Conservation (phyloP, 2,888 invertebrate genomes). For the Choreutis nemorana region DNA sequence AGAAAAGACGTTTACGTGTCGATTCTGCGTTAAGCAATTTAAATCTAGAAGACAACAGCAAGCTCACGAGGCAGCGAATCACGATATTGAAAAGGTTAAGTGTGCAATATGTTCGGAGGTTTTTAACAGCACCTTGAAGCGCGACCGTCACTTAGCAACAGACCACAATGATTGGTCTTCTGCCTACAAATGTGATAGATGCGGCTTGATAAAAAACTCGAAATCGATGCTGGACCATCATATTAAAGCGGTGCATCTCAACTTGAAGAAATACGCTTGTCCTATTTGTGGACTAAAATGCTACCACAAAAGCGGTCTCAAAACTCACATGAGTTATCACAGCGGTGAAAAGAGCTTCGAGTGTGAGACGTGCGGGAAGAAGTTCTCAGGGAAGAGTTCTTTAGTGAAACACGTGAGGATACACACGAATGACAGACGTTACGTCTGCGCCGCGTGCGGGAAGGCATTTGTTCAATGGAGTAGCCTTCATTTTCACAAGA, state of each 20-base stretch:
- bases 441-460: slow-evolving; percentile 30
- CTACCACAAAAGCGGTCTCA: slow-evolving; percentile 15
- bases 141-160: neutral
- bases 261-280: slow-evolving; percentile 23
- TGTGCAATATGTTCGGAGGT: slow-evolving; percentile 12
- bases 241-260: slow-evolving; percentile 21
- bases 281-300: slow-evolving; percentile 9
- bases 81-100: slow-evolving; percentile 8
- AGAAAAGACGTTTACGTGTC: neutral
- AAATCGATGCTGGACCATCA: slow-evolving; percentile 18
- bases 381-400: slow-evolving; percentile 14
- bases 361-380: slow-evolving; percentile 22
- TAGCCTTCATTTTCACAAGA: slow-evolving; percentile 28
- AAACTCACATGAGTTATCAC: slow-evolving; percentile 27
- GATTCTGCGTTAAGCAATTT: neutral
- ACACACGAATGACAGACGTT: slow-evolving; percentile 37
- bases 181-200: slow-evolving; percentile 5
- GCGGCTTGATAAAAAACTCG: slow-evolving; percentile 14
- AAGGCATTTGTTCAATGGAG: slow-evolving; percentile 29
- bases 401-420: slow-evolving; percentile 26
- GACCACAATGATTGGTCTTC: neutral
- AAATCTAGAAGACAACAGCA: slow-evolving; percentile 2
- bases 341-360: slow-evolving; percentile 24
- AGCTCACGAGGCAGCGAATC: slow-evolving; percentile 4
- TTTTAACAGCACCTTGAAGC: slow-evolving; percentile 6